phyloP scores from a whole-genome alignment of 2,113 vertebrate species.

The Planiliza haematocheilus region DNA sequence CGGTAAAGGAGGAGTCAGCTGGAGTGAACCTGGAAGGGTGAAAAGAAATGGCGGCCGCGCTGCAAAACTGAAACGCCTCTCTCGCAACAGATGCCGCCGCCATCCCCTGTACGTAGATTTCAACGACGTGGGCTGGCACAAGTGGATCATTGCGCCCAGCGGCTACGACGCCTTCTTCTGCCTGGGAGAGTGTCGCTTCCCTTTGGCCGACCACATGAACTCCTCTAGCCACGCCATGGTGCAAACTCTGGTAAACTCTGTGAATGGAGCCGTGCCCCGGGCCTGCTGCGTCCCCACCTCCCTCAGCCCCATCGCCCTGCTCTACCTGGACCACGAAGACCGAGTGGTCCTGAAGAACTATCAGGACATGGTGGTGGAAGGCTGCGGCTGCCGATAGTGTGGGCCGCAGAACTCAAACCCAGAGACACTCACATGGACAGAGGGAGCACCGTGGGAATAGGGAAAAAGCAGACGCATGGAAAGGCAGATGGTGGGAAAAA shows the following conservation, averaged over 20 bases:
- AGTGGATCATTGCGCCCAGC: slow-evolving; percentile 88
- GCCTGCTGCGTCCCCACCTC: slow-evolving; percentile 87
- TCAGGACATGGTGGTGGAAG: slow-evolving; percentile 89
- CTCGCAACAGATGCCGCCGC: slow-evolving; percentile 81
- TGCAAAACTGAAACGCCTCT: slow-evolving; percentile 82
- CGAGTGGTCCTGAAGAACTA: slow-evolving; percentile 88
- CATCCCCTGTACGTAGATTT: slow-evolving; percentile 88
- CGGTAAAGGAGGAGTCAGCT: slow-evolving; percentile 53
- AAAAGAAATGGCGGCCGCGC: slow-evolving; percentile 82
- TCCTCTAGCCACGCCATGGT: slow-evolving; percentile 89
- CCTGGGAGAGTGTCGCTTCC: slow-evolving; percentile 87
- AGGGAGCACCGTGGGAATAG: slow-evolving; percentile 16
- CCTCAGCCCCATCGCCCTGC: slow-evolving; percentile 87
- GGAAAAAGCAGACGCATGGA: slow-evolving; percentile 17
- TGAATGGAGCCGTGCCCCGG: slow-evolving; percentile 83
- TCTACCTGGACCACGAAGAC: slow-evolving; percentile 86
- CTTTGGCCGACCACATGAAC: slow-evolving; percentile 89
- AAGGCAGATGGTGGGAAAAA: slow-evolving; percentile 17
- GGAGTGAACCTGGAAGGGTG: slow-evolving; percentile 74
- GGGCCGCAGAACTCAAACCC: not conserved
- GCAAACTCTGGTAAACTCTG: slow-evolving; percentile 88
- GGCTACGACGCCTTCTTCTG: slow-evolving; percentile 89
- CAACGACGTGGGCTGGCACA: slow-evolving; percentile 87
- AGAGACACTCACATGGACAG: not conserved
- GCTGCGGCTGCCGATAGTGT: slow-evolving; percentile 86